These are phyloP conservation scores for Callimorpha dominula DNA, from an alignment of 2,888 invertebrate species.

Conservation along the genomic window DNA sequence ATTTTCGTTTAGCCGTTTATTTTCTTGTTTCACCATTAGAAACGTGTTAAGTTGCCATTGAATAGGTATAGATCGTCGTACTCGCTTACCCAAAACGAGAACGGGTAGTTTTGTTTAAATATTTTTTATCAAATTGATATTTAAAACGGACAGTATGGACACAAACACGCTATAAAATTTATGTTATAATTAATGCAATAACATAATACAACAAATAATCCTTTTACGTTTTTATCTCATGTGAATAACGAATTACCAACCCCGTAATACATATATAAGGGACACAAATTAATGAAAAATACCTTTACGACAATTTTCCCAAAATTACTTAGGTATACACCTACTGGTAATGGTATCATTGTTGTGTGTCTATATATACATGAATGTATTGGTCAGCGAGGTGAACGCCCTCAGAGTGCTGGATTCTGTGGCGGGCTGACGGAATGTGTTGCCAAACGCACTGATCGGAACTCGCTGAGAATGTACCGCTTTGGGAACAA, in stretches of 20 bases:
- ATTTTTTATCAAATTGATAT: neutral
- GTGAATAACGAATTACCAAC: neutral
- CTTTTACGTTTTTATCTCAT: neutral
- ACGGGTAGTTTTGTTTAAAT: neutral
- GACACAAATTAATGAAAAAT: slow-evolving; percentile 24
- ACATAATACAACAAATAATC: neutral
- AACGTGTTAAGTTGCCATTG: no score
- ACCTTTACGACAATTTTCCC: slow-evolving; percentile 19
- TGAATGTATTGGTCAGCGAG: slow-evolving; percentile 62
- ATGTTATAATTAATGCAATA: neutral
- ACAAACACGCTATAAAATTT: neutral
- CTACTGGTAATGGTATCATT: slow-evolving; percentile 29
- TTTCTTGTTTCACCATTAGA: no score
- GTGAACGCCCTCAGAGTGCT: slow-evolving; percentile 75
- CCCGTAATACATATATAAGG: neutral
- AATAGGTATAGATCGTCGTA: no score
- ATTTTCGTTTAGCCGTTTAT: no score
- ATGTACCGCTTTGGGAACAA: slow-evolving; percentile 68
- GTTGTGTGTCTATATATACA: slow-evolving; percentile 44
- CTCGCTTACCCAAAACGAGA: no score
- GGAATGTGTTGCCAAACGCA: slow-evolving; percentile 84
- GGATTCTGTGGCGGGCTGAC: slow-evolving; percentile 73
- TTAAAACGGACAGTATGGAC: neutral
- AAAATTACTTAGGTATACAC: slow-evolving; percentile 41
- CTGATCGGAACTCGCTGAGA: slow-evolving; percentile 77